Base-by-base conservation (phyloP, 1,140 invertebrate genomes). In the Lysiphlebus fabarum region DNA sequence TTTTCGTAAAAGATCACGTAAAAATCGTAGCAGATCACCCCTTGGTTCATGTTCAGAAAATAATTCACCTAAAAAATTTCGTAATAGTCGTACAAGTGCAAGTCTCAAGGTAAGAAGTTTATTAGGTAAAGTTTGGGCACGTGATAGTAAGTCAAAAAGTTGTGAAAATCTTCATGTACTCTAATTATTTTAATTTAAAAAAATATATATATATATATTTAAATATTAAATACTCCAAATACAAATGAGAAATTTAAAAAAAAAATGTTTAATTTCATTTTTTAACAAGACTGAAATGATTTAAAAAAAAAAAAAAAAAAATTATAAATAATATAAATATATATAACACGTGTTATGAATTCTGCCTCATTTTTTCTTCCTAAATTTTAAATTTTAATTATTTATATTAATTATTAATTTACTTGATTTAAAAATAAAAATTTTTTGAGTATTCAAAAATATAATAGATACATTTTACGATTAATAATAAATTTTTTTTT, bases 81-180 rank as follows among this genome's bases (percentile, higher is more conserved):
- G 89, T 48, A 86, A 87, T 26, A 87, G 86, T 6, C 78, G 90
- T 7, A 88, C 90, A 4, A 91, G 90, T 11, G 89, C 91, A 38
- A 92, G 90, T 71, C 83, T 93, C 62, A 92, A 93, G 77, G 91
- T 92, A 3, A 87, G 90, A 66, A 91, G 90, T 49, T 82, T 95
- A 34, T 79, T 95, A 41, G 91, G 90, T 38, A 90, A 92, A 65
- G 89, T 95, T 36, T 93, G 92, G 87, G 88, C 90, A 9, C 84
- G 92, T 51, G 90, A 93, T 77, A 90, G 89, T 72, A 93, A 92
- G 72, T 92, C 90, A 37, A 93, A 93, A 71, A 92, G 90, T 49
- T 93, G 91, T 75, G 92, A 93, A 72, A 93, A 94, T 77, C 82
- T 94, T 14, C 90, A 93, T 76, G 90, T 93, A 53, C 85, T 93